Percentiles rank a stretch among this genome's conserved stretches.
Conservation (phyloP, 2,113 vertebrate genomes). For the Vulpes ferrilata region DNA sequence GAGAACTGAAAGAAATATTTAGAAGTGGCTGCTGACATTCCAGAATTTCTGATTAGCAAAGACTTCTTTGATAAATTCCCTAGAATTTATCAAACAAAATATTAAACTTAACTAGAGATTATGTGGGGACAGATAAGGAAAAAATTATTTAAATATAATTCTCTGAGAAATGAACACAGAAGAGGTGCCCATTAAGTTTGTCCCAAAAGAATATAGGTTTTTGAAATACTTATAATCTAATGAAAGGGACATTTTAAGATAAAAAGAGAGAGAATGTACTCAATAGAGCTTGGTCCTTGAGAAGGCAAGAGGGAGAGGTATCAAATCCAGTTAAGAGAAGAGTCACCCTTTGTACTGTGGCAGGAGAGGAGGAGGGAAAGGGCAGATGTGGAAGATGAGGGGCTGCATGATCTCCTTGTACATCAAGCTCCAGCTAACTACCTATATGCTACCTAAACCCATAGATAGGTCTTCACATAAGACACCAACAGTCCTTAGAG, state of each 20-base stretch:
- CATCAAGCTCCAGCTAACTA: neutral
- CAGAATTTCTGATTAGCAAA: conserved; percentile 15
- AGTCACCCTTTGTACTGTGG: neutral
- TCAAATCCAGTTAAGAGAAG: neutral
- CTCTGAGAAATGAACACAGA: neutral
- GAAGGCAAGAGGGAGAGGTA: neutral
- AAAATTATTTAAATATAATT: neutral
- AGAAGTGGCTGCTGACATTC: neutral
- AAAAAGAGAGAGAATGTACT: neutral
- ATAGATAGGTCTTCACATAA: neutral
- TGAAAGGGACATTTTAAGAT: neutral
- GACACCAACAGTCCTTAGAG: neutral
- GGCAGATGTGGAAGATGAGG: neutral
- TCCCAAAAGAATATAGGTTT: neutral
- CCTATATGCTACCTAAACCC: neutral
- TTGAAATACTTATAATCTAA: neutral
- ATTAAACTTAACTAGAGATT: neutral
- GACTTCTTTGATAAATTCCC: neutral
- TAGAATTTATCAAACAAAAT: neutral
- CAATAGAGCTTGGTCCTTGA: neutral
- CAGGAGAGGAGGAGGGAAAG: neutral
- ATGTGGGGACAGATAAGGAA: neutral
- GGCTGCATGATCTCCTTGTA: rapidly evolving
- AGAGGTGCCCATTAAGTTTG: neutral
- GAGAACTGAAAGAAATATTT: conserved; percentile 9